A percentile compares a stretch with the other conserved stretches of the same genome.
Conservation (phyloP, 2,113 vertebrate genomes). For the Casuarius casuarius region DNA sequence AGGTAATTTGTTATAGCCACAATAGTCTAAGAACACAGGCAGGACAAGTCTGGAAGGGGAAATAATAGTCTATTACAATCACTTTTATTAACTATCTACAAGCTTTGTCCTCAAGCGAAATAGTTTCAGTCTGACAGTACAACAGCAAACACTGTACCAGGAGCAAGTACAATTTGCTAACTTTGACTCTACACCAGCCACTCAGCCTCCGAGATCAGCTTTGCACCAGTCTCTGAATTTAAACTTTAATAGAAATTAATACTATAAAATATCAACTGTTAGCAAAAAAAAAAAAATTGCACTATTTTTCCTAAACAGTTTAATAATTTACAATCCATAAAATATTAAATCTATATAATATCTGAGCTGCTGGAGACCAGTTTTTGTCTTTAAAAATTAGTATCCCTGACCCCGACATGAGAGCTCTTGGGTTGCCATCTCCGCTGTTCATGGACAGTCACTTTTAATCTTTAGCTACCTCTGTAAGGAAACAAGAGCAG, state of each 20-base stretch:
- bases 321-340: neutral
- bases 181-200: neutral
- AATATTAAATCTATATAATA: neutral
- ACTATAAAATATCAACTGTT: neutral
- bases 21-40: neutral
- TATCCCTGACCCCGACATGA: too few species aligned
- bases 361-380: neutral
- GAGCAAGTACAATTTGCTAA: neutral
- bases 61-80: neutral
- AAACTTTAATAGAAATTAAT: neutral
- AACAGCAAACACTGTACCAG: neutral
- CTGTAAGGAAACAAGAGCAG: neutral
- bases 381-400: neutral
- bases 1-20: neutral
- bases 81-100: neutral
- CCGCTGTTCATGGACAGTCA: neutral
- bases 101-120: neutral
- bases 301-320: rapidly evolving
- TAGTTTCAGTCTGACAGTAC: neutral
- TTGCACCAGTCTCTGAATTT: neutral
- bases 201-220: neutral
- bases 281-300: neutral
- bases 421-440: neutral
- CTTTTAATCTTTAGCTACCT: neutral
- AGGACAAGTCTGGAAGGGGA: neutral